These are phyloP conservation scores for Drosophila kanekoi DNA, from an alignment of 2,888 invertebrate genomes.

Conservation along the genomic window DNA sequence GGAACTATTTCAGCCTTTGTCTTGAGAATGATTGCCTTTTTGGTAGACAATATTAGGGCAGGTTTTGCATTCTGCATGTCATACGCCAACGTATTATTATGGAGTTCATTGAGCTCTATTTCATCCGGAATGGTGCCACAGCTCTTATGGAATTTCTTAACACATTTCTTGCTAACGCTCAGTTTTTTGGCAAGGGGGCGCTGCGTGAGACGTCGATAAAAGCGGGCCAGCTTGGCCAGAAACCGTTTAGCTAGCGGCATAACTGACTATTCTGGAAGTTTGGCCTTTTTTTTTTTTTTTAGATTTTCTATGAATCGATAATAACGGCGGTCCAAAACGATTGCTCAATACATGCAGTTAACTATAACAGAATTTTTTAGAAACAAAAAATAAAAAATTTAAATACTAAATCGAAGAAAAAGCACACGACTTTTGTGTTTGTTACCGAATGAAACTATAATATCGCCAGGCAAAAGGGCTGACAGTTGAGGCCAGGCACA, in stretches of 20 bases:
- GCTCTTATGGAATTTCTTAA: constrained; percentile 8
- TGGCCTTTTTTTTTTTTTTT: not conserved
- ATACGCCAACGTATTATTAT: not conserved
- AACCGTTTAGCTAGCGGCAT: constrained; percentile 35
- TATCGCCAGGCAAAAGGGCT: not conserved
- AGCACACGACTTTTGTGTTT: not conserved
- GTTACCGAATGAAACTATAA: constrained; percentile 10
- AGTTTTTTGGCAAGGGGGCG: not conserved
- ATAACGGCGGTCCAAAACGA: constrained; percentile 2
- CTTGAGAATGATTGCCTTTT: not conserved
- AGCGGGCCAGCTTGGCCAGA: constrained; percentile 10
- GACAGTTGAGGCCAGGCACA: constrained; percentile 8
- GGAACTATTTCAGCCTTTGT: constrained; percentile 4
- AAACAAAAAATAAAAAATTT: constrained; percentile 17
- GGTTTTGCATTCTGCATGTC: not conserved
- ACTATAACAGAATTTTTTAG: constrained; percentile 9
- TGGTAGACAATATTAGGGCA: too few relatives aligned
- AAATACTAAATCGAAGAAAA: constrained; percentile 1
- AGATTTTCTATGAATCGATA: not conserved
- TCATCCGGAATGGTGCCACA: constrained; percentile 5
- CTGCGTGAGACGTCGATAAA: constrained; percentile 28
- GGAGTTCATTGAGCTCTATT: not conserved
- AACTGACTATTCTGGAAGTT: not conserved
- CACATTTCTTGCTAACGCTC: not conserved
- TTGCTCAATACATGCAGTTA: not conserved